Evolutionary conservation across 2,113 vertebrate genomes (phyloP).

Genomic region (Nanorana parkeri): DNA sequence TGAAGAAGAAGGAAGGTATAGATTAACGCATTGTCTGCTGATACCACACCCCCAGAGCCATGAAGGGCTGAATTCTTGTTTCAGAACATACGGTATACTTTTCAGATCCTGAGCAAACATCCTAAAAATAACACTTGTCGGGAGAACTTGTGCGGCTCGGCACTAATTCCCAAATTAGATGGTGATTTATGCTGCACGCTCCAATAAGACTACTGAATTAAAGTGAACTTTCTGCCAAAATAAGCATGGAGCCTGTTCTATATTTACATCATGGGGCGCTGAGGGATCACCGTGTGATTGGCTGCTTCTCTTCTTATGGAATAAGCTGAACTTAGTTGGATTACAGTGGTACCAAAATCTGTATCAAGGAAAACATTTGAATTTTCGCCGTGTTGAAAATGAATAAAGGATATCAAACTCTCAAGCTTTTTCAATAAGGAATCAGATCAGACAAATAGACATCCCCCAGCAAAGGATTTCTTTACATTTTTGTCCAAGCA

Average conservation of each 20-base stretch:
- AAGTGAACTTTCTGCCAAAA: slow-evolving; percentile 29
- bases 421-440: too few species aligned
- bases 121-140: slow-evolving; percentile 40
- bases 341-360: neutral
- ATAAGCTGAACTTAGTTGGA: neutral
- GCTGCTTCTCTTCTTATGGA: slow-evolving; percentile 1
- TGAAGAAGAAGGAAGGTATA: neutral
- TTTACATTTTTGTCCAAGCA: too few species aligned
- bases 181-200: slow-evolving; percentile 44
- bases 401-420: too few species aligned
- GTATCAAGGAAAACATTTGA: too few species aligned
- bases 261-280: neutral
- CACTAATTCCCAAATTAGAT: slow-evolving; percentile 53
- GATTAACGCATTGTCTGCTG: neutral
- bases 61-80: neutral
- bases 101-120: slow-evolving; percentile 5
- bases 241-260: slow-evolving; percentile 6
- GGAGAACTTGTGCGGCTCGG: slow-evolving; percentile 24
- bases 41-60: fast-evolving
- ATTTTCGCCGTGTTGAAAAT: too few species aligned
- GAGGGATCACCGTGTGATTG: neutral
- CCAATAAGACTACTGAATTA: slow-evolving; percentile 24
- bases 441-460: too few species aligned
- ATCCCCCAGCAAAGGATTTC: too few species aligned
- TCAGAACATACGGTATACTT: slow-evolving; percentile 6